Percentiles rank a stretch among this genome's conserved stretches.
These are phyloP conservation scores for Dermatemys mawii DNA, from an alignment of 2,113 vertebrate genomes.

Conservation along the genomic window DNA sequence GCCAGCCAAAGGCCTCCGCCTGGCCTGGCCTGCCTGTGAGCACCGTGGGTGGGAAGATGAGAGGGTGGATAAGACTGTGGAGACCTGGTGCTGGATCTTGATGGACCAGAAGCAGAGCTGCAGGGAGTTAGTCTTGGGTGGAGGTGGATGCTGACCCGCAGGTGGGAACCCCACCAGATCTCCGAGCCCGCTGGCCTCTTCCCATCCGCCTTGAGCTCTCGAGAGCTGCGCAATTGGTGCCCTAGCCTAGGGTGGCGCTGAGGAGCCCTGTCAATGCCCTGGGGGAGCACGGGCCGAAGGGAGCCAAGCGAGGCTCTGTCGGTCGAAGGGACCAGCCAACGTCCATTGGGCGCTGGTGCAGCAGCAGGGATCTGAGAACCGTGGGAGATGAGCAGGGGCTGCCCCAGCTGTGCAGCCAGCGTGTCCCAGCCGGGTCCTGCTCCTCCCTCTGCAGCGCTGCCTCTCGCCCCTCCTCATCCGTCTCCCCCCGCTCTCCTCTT, in stretches of 20 bases:
- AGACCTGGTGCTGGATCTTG: too few species aligned
- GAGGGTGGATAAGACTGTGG: too few species aligned
- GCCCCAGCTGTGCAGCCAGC: too few species aligned
- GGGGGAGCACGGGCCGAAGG: not conserved
- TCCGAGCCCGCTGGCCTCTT: not conserved
- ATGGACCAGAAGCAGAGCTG: not conserved
- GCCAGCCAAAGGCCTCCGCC: too few species aligned
- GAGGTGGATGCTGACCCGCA: too few species aligned
- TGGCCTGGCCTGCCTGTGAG: too few species aligned
- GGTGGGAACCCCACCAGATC: not conserved
- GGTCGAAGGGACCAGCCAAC: too few species aligned
- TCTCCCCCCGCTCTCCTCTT: not conserved
- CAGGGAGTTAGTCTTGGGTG: not conserved
- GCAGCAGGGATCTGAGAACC: not conserved
- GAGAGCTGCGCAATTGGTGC: not conserved
- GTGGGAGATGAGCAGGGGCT: too few species aligned
- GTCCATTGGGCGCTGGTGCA: not conserved
- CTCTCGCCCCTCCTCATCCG: rapidly evolving
- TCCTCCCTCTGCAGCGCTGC: not conserved
- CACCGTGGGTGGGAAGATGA: too few species aligned
- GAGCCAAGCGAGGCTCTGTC: not conserved
- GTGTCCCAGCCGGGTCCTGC: not conserved
- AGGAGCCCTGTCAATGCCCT: not conserved
- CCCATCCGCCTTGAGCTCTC: not conserved
- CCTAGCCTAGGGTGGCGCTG: too few species aligned